phyloP scores from a whole-genome alignment of 2,797 vertebrate species.

The Onychomys leucogaster region DNA sequence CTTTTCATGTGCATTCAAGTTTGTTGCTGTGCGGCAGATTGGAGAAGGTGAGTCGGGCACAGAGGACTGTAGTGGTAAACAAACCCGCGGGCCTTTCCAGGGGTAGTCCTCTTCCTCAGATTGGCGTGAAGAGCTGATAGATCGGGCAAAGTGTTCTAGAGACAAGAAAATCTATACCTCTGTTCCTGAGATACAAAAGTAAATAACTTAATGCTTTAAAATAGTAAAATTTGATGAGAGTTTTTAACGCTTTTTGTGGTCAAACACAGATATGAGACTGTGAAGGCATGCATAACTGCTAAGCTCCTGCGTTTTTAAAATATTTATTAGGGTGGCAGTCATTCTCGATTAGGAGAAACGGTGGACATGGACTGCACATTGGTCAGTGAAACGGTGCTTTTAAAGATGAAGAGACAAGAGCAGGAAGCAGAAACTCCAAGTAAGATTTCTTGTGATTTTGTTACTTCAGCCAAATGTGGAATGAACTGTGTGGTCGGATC shows the following conservation, averaged over 20 bases:
- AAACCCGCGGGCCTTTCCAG: not conserved
- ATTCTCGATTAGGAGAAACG: conserved; percentile 86
- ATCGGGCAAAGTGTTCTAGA: not conserved
- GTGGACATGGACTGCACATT: conserved; percentile 94
- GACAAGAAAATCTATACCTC: conserved; percentile 41
- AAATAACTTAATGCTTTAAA: conserved; percentile 55
- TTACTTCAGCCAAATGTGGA: conserved; percentile 52
- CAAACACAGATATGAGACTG: conserved; percentile 45
- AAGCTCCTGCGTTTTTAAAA: conserved; percentile 59
- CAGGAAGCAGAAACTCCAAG: conserved; percentile 83
- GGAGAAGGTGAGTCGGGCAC: not conserved
- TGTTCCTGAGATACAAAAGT: conserved; percentile 43
- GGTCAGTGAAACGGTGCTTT: conserved; percentile 94
- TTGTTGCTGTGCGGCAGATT: not conserved
- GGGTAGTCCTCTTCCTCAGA: not conserved
- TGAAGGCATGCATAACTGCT: conserved; percentile 38
- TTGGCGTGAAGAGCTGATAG: not conserved
- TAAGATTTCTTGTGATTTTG: conserved; percentile 80
- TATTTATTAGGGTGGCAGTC: conserved; percentile 83
- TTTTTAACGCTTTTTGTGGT: not conserved
- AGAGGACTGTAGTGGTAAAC: not conserved
- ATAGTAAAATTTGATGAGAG: not conserved
- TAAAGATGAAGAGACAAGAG: conserved; percentile 87
- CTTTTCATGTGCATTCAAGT: not conserved
- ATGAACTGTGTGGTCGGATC: not conserved